Percentiles rank a stretch among this genome's conserved stretches.
phyloP scores from a whole-genome alignment of 2,113 vertebrate species.

The Eleginops maclovinus region DNA sequence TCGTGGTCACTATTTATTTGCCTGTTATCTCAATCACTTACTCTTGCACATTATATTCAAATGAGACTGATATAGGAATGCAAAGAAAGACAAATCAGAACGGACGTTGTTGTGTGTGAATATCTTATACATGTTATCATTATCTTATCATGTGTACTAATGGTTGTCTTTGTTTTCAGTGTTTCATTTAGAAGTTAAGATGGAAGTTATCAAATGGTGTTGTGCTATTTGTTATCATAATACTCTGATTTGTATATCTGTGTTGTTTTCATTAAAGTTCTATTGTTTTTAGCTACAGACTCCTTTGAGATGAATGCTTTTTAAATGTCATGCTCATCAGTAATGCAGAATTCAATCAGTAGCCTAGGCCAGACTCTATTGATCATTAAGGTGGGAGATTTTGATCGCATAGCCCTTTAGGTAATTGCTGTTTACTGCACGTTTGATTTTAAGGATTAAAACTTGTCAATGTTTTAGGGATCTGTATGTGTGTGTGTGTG shows the following conservation, averaged over 20 bases:
- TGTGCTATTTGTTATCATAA: constrained; percentile 3
- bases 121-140: neutral
- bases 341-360: constrained; percentile 43
- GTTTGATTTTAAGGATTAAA: constrained; percentile 62
- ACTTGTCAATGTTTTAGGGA: constrained; percentile 47
- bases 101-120: neutral
- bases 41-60: constrained; percentile 20
- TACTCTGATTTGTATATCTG: neutral
- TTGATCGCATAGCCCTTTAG: constrained; percentile 50
- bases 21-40: constrained; percentile 3
- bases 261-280: constrained; percentile 42
- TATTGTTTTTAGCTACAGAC: constrained; percentile 21
- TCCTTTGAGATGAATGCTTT: constrained; percentile 37
- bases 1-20: constrained; percentile 23
- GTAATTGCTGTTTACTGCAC: constrained; percentile 64
- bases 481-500: neutral
- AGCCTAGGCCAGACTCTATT: constrained; percentile 39
- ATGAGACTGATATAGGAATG: constrained; percentile 4
- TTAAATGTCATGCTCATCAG: constrained; percentile 41
- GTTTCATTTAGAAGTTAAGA: constrained; percentile 14
- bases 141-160: neutral
- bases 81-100: neutral
- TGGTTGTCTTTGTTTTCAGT: neutral
- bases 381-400: constrained; percentile 59
- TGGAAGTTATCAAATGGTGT: neutral